Evolutionary conservation across 2,113 vertebrate species (phyloP).

Genomic region (Eolophus roseicapilla): DNA sequence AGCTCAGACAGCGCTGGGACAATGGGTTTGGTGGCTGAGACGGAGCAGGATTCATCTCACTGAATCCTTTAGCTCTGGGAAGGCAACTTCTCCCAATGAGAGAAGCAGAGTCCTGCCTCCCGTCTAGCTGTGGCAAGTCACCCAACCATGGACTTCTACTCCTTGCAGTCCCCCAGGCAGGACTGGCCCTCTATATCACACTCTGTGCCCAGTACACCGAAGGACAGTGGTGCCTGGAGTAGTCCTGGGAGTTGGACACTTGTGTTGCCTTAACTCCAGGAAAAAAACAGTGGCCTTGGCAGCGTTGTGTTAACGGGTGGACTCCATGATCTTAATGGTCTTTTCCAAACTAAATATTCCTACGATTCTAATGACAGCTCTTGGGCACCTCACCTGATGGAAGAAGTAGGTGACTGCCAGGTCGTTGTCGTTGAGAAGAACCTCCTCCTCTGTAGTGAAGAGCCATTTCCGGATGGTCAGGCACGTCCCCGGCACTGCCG

Average conservation of each 20-base stretch:
- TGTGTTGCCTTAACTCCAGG: neutral
- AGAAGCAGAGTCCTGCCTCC: neutral
- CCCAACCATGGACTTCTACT: rapidly evolving
- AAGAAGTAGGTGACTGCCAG: slow-evolving; percentile 94
- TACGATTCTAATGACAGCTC: neutral
- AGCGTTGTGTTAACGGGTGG: neutral
- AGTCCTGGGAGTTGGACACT: neutral
- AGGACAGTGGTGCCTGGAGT: neutral
- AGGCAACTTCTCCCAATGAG: neutral
- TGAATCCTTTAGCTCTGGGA: neutral
- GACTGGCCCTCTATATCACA: neutral
- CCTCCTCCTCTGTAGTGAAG: slow-evolving; percentile 93
- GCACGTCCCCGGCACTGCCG: slow-evolving; percentile 93
- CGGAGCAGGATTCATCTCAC: neutral
- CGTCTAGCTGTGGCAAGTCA: rapidly evolving
- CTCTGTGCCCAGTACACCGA: neutral
- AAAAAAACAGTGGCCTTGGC: neutral
- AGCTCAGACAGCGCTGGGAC: neutral
- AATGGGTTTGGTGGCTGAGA: neutral
- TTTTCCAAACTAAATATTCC: neutral
- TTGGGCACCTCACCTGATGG: slow-evolving; percentile 83
- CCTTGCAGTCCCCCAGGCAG: neutral
- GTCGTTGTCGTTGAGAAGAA: slow-evolving; percentile 90
- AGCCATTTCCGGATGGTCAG: slow-evolving; percentile 94
- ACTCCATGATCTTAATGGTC: neutral